Evolutionary conservation across 2,113 vertebrate genomes (phyloP).

Genomic region (Vicugna pacos): DNA sequence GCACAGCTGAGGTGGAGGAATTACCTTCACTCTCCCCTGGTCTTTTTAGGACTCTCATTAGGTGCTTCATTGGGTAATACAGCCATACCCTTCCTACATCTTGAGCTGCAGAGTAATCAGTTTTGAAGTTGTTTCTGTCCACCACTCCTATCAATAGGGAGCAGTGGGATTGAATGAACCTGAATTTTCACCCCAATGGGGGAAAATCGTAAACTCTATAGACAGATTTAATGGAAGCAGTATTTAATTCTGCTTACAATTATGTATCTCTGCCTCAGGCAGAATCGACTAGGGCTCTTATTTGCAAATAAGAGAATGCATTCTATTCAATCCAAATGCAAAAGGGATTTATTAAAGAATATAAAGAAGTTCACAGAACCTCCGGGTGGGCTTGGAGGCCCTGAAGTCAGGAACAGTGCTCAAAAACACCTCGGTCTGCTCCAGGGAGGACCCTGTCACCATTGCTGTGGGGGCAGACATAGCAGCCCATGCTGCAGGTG

Average conservation of each 20-base stretch:
- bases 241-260: slow-evolving; percentile 47
- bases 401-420: not conserved
- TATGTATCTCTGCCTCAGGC: not conserved
- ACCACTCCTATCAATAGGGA: not conserved
- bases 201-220: not conserved
- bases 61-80: not conserved
- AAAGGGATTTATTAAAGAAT: slow-evolving; percentile 26
- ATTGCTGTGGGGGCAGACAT: not conserved
- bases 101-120: not conserved
- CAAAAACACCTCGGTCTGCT: not conserved
- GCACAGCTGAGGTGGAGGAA: not conserved
- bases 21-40: not conserved
- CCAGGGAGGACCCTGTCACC: not conserved
- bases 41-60: not conserved
- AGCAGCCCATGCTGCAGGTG: rapidly evolving
- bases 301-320: slow-evolving; percentile 30
- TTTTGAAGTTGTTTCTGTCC: not conserved
- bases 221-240: not conserved
- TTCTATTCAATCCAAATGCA: not conserved
- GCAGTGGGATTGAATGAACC: not conserved
- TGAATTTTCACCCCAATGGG: not conserved
- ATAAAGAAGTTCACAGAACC: not conserved
- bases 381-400: not conserved
- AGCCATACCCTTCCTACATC: not conserved
- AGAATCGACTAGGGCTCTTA: not conserved